Conservation (phyloP, 2,113 vertebrate genomes). For the Ariopsis seemanni region DNA sequence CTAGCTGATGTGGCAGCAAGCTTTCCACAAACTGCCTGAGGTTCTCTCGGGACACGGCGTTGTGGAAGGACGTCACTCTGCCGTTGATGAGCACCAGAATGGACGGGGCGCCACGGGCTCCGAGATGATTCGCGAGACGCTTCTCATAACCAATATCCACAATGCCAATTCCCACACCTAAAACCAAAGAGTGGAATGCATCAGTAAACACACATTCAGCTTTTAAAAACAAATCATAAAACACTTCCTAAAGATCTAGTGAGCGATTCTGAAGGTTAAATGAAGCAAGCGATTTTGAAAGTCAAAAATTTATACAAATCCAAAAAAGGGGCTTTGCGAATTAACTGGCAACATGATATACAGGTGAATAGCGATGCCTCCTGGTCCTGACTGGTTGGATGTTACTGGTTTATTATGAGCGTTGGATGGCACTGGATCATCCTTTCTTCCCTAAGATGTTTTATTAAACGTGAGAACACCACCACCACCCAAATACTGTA, state of each 20-base stretch:
- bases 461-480: background rate
- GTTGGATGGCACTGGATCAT: background rate
- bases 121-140: constrained; percentile 87
- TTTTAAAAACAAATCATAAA: background rate
- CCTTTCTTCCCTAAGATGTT: background rate
- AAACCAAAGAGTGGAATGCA: constrained; percentile 15
- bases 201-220: background rate
- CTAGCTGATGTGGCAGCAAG: constrained; percentile 84
- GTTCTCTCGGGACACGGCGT: constrained; percentile 79
- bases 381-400: background rate
- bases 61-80: constrained; percentile 88
- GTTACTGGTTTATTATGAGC: background rate
- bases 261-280: background rate
- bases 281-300: background rate
- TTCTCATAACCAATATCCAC: constrained; percentile 89
- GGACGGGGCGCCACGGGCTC: constrained; percentile 86
- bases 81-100: constrained; percentile 89
- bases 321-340: background rate
- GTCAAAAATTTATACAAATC: background rate
- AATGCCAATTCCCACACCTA: constrained; percentile 91
- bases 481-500: background rate
- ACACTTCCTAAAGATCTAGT: background rate
- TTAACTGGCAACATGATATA: background rate
- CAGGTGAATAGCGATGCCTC: background rate
- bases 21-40: constrained; percentile 88